These are phyloP conservation scores for Hyles lineata DNA, from an alignment of 2,888 invertebrate genomes.

Conservation along the genomic window DNA sequence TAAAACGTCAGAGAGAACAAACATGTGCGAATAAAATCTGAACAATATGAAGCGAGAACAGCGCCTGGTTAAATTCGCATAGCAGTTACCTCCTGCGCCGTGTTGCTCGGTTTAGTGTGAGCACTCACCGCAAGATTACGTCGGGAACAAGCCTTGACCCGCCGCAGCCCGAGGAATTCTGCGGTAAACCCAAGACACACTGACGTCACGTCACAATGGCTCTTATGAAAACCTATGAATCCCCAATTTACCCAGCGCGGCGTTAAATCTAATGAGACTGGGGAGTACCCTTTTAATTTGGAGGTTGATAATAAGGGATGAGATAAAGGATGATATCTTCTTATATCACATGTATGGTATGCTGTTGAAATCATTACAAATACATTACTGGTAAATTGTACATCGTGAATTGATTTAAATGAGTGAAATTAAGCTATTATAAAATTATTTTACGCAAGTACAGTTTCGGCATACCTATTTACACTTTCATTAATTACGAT, in stretches of 20 bases:
- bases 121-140: conserved; percentile 39
- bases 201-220: conserved; percentile 20
- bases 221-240: conserved; percentile 31
- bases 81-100: background rate
- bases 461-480: no score
- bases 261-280: conserved; percentile 15
- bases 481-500: no score
- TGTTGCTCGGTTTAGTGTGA: conserved; percentile 15
- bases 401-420: no score
- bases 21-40: no score
- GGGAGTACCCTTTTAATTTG: conserved; percentile 5
- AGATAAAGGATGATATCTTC: background rate
- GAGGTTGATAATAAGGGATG: background rate
- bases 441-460: no score
- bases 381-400: no score
- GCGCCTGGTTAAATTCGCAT: background rate
- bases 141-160: conserved; percentile 34
- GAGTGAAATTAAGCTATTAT: no score
- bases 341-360: no score
- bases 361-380: no score
- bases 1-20: no score
- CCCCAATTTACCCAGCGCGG: conserved; percentile 26
- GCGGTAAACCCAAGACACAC: conserved; percentile 34
- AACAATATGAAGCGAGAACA: background rate
- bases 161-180: conserved; percentile 30